phyloP scores from a whole-genome alignment of 2,888 invertebrate genomes.

The Ernsta delagoae region DNA sequence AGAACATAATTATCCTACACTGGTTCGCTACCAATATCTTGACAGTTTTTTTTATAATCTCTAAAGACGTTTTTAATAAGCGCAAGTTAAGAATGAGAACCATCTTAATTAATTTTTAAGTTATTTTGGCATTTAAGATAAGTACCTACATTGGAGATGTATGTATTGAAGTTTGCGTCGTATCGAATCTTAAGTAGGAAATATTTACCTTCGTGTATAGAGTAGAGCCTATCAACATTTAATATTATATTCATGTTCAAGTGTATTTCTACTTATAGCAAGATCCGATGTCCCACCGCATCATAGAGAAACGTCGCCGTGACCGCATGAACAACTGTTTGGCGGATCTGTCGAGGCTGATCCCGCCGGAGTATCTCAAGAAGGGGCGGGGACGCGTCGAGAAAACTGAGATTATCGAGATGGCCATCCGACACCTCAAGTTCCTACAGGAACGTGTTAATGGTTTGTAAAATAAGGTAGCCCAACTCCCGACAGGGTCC shows the following conservation, averaged over 20 bases:
- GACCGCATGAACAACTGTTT: constrained; percentile 99
- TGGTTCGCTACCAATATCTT: too few species aligned
- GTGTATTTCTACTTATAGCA: constrained; percentile 80
- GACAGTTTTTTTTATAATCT: too few species aligned
- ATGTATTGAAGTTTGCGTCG: too few species aligned
- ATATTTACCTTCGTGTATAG: too few species aligned
- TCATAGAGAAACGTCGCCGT: constrained; percentile 97
- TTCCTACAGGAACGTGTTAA: constrained; percentile 90
- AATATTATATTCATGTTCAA: constrained; percentile 32
- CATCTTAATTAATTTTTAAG: too few species aligned
- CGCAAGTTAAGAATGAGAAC: too few species aligned
- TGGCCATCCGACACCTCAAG: constrained; percentile 98
- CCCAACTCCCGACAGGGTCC: constrained; percentile 8
- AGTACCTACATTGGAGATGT: too few species aligned
- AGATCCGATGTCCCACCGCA: constrained; percentile 99
- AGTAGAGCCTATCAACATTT: too few species aligned
- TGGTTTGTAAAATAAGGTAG: constrained; percentile 61
- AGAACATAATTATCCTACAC: too few species aligned
- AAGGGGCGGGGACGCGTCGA: constrained; percentile 98
- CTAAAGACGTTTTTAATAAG: too few species aligned
- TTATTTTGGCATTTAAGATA: too few species aligned
- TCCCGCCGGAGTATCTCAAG: constrained; percentile 96
- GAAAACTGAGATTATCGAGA: constrained; percentile 99
- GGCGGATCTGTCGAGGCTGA: constrained; percentile 96
- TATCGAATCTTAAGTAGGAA: too few species aligned